A percentile compares a stretch with the other conserved stretches of the same genome.
These are phyloP conservation scores for Buceros bicornis DNA, from an alignment of 2,797 vertebrate species.

Conservation along the genomic window DNA sequence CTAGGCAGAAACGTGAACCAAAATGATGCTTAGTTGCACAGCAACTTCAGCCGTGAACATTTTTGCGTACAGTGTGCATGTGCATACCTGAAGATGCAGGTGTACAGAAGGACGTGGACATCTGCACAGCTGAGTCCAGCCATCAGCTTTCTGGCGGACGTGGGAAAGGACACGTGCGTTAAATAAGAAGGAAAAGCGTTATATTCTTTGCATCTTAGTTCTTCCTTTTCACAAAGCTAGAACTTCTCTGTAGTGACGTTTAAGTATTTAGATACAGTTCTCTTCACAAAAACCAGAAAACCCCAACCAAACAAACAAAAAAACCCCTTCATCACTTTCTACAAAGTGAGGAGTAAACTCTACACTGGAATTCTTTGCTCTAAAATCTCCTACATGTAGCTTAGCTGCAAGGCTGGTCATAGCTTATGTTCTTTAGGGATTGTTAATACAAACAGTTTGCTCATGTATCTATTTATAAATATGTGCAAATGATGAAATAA, in stretches of 20 bases:
- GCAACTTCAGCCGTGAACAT: neutral
- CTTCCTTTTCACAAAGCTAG: neutral
- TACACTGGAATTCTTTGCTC: neutral
- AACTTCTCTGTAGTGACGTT: slow-evolving; percentile 1
- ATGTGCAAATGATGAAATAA: neutral
- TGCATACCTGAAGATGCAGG: fast-evolving
- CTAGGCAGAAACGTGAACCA: neutral
- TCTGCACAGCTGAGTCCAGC: neutral
- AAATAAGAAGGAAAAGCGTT: neutral
- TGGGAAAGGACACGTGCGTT: neutral
- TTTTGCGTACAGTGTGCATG: neutral
- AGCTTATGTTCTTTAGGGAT: neutral
- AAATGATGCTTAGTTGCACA: neutral
- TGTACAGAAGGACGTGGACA: neutral
- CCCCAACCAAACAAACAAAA: too few relatives aligned
- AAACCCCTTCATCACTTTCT: neutral
- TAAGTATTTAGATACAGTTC: neutral
- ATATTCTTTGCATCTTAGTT: neutral
- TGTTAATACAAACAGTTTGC: slow-evolving; percentile 57
- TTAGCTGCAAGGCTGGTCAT: slow-evolving; percentile 1
- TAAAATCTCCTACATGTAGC: neutral
- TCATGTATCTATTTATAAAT: slow-evolving; percentile 43
- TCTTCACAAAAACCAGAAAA: neutral
- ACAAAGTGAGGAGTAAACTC: neutral
- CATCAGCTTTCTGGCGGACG: neutral